These are phyloP conservation scores for Ficedula albicollis DNA, from an alignment of 2,797 vertebrate species.

Conservation along the genomic window DNA sequence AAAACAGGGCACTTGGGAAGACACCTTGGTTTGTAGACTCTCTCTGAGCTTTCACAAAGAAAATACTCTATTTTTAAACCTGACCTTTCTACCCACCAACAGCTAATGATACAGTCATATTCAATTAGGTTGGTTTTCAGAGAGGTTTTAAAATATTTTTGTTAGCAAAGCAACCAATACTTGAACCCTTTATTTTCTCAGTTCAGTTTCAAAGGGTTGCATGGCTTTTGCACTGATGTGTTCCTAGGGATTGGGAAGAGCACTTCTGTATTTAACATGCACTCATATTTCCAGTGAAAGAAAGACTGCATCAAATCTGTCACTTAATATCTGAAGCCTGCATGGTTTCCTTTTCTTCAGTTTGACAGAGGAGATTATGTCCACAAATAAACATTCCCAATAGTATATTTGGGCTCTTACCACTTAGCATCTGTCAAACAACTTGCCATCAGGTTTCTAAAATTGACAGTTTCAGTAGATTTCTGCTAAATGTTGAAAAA, in stretches of 20 bases:
- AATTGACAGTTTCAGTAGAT: constrained; percentile 69
- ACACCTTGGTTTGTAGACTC: neutral
- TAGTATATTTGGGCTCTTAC: constrained; percentile 65
- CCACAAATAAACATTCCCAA: constrained; percentile 69
- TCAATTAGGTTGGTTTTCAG: neutral
- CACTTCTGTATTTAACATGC: neutral
- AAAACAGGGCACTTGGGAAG: neutral
- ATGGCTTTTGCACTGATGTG: neutral
- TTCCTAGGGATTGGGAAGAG: neutral
- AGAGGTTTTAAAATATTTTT: neutral
- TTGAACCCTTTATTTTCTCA: neutral
- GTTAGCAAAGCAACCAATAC: neutral
- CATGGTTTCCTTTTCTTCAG: constrained; percentile 34
- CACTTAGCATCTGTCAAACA: constrained; percentile 70
- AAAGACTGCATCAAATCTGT: constrained; percentile 21
- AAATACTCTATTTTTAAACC: neutral
- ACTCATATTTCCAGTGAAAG: neutral
- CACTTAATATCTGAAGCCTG: constrained; percentile 51
- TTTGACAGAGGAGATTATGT: constrained; percentile 52
- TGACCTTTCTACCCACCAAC: neutral
- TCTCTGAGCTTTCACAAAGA: neutral
- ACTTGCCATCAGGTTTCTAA: constrained; percentile 63
- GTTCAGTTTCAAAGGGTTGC: neutral
- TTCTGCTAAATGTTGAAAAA: constrained; percentile 67
- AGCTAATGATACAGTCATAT: neutral